These are phyloP conservation scores for Leptinotarsa juncta DNA, from an alignment of 2,888 invertebrate species.

Conservation along the genomic window DNA sequence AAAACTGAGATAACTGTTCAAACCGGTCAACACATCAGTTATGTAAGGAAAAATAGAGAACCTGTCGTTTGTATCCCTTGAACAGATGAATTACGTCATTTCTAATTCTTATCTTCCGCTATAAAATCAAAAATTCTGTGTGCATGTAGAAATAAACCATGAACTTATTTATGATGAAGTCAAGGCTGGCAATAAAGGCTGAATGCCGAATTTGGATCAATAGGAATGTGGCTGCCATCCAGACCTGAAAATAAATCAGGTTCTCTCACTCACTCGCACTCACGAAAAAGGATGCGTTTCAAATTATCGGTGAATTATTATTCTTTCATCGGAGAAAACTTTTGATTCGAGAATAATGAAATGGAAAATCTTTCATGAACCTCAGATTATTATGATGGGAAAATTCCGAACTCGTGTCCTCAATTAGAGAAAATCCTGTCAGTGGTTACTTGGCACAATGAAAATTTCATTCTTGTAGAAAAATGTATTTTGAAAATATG, in stretches of 20 bases:
- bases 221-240: constrained; percentile 17
- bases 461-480: background rate
- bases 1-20: too few relatives aligned
- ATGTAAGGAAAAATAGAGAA: too few relatives aligned
- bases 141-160: constrained; percentile 45
- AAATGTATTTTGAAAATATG: too few relatives aligned
- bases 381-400: background rate
- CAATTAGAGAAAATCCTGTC: background rate
- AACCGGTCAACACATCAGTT: too few relatives aligned
- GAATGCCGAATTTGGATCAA: constrained; percentile 46
- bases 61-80: too few relatives aligned
- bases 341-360: background rate
- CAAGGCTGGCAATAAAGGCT: constrained; percentile 45
- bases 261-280: background rate
- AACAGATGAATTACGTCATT: too few relatives aligned
- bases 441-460: background rate
- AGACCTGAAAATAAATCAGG: background rate
- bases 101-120: too few relatives aligned
- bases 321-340: background rate
- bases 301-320: background rate
- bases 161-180: constrained; percentile 50
- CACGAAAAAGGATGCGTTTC: background rate
- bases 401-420: background rate
- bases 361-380: background rate
- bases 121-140: background rate